Evolutionary conservation across 1,140 invertebrate genomes (phyloP), one percentile per base, ranked within the genome.

Genomic region (Aleiodes sp.): DNA sequence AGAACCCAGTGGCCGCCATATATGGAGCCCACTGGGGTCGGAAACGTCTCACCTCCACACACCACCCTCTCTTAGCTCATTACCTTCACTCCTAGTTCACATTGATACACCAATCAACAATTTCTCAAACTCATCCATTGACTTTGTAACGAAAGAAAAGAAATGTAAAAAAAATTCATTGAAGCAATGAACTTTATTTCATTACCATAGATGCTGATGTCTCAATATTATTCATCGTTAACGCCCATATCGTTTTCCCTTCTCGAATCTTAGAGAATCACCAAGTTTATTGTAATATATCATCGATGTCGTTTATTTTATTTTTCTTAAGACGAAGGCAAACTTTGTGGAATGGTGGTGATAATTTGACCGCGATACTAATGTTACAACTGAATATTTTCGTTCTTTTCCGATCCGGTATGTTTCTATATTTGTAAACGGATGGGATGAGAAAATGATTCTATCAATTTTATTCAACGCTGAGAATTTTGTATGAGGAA

Each of bases 1-100:
- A 68, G 10, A 68, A n/a, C 26, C 21, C 74, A 67, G 68, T 33
- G 26, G 57, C 46, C 77, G 71, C 82, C 82, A 83, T 82, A 84
- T 83, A 84, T 81, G 82, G 82, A 71, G 79, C 31, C 79, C 69
- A 70, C 69, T 68, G 74, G 62, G 65, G 33, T 62, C 70, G 62
- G 9, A 57, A 37, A 16, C 65, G 24, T 57, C 37, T 59, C 56
- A 59, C 56, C 56, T 59, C 26, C 24, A n/a, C n/a, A n/a, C n/a
- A 31, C 24, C 56, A 16, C 9, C 24, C 9, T 31, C 24, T 59
- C 56, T 12, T 59, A 8, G n/a, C 4, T 43, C 12, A n/a, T 16
- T n/a, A 14, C 39, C 39, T n/a, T 35, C 46, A 52, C 46, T 52
- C 46, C n/a, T 52, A 16, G 19, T 12, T n/a, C 46, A 52, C 46